Evolutionary conservation across 2,888 invertebrate genomes (phyloP), one percentile per base, ranked within the genome.

Genomic region (Podotricha telesiphe): DNA sequence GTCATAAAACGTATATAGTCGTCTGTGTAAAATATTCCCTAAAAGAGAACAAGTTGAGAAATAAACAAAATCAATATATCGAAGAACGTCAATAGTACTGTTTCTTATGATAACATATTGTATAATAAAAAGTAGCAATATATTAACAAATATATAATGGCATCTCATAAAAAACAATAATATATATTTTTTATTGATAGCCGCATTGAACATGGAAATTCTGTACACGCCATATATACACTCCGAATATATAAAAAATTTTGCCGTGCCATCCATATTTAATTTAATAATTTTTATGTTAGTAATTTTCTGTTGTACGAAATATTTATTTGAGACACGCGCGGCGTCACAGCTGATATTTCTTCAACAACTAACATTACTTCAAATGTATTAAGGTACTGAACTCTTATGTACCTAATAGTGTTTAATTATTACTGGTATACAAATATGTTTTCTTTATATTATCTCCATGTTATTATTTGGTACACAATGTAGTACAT

Each of bases 201-300:
- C 53, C 11, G 17, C 5, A 53, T 53, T 34, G 11, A n/a, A 8
- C 34, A 53, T 3, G 4, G 53, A 53, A 2, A 17, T 17, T 53
- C 53, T 53, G 17, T 53, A 53, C 34, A 53, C 53, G 17, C 53
- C 53, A 17, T n/a, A 53, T 53, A 53, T 34, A 53, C 34, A 17
- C 17, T 53, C 34, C 0, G 53, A 10, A 34, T 53, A 53, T 34
- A 53, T 34, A 10, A 53, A 53, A 34, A 34, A 17, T 1, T 34
- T 53, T 34, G 53, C 34, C n/a, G 17, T 34, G 34, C 34, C 8
- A 53, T 53, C 34, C n/a, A 53, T 3, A 53, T 53, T 28, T 0
- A 53, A 17, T 34, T 17, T 34, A 10, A 0, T 34, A 34, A n/a
- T 53, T 15, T n/a, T n/a, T n/a, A n/a, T n/a, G n/a, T n/a, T n/a